Base-by-base conservation (phyloP, 2,888 invertebrate species). In the Hirtodrosophila duncani region DNA sequence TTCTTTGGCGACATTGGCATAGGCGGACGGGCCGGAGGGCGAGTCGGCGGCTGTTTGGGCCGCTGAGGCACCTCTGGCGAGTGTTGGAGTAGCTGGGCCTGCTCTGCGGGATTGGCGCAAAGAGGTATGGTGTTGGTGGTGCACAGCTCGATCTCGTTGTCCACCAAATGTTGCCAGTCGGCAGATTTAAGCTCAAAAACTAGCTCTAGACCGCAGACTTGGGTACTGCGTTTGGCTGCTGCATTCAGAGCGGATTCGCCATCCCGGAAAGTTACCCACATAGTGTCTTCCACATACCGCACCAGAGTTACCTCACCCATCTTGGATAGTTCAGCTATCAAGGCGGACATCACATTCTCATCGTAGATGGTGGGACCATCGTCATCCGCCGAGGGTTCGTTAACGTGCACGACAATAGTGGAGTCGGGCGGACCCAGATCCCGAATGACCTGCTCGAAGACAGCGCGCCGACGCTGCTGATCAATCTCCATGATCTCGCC, bases 371-470 rank as follows among this genome's bases (percentile, higher is more conserved):
- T 89, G 1, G 89, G 88, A 2, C 87, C 86, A 23, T 89, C 89
- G 3, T 89, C 88, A 27, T 83, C 86, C 8, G 88, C 87, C 11
- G 90, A 89, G 5, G 71, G 63, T 11, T 89, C 89, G 8, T 88
- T 88, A 8, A 88, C 86, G 82, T 89, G 88, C 5, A 98, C 91
- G 34, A 98, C 91, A 63, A 99, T 92, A 10, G 98, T 98, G 1
- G 95, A 94, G 88, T 99, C 98, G 0, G 97, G 96, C 3, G 99
- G 99, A 0, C 99, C 99, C 63, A 97, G 90, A 82, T 94, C 93
- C 46, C 91, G 90, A 14, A 96, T 93, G 0, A 96, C 94, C 85
- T 93, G 92, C 80, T 93, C 91, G 82, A 98, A 95, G 1, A 82
- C 82, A 0, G 65, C 58, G 10, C 94, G 91, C 46, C 97, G 91